phyloP scores from a whole-genome alignment of 2,113 vertebrate species.

The Merops nubicus region DNA sequence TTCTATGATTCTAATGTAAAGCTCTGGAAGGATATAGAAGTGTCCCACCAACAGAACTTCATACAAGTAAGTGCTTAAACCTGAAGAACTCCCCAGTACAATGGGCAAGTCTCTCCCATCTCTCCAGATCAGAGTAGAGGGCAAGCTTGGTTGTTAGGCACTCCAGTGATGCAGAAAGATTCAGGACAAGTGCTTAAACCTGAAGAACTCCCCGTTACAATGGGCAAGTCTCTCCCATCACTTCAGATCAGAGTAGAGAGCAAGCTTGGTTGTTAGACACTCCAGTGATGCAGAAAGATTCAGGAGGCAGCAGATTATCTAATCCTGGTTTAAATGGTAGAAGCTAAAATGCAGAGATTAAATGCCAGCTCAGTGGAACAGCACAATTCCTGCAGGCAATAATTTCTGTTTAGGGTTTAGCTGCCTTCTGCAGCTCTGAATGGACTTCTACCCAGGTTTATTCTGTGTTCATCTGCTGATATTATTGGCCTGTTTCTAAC shows the following conservation, averaged over 20 bases:
- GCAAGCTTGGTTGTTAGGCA: not conserved
- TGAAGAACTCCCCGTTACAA: not conserved
- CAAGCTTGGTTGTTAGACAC: not conserved
- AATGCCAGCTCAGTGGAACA: not conserved
- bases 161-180: not conserved
- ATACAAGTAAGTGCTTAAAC: not conserved
- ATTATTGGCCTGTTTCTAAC: not conserved
- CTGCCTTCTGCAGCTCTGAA: not conserved
- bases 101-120: not conserved
- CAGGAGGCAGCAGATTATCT: not conserved
- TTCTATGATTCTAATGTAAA: too few relatives aligned
- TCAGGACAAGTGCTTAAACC: not conserved
- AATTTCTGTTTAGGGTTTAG: not conserved
- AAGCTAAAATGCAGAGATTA: not conserved
- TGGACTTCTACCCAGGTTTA: not conserved
- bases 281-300: not conserved
- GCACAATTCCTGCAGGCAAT: not conserved
- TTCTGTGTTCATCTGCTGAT: not conserved
- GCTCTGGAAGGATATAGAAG: not conserved
- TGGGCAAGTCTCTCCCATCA: not conserved
- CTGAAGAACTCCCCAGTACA: not conserved
- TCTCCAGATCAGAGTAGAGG: not conserved
- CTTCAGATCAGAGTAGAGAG: not conserved
- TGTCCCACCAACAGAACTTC: not conserved
- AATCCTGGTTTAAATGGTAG: not conserved